These are phyloP conservation scores for Phenacoccus solenopsis DNA, from an alignment of 1,140 invertebrate species.

Conservation along the genomic window DNA sequence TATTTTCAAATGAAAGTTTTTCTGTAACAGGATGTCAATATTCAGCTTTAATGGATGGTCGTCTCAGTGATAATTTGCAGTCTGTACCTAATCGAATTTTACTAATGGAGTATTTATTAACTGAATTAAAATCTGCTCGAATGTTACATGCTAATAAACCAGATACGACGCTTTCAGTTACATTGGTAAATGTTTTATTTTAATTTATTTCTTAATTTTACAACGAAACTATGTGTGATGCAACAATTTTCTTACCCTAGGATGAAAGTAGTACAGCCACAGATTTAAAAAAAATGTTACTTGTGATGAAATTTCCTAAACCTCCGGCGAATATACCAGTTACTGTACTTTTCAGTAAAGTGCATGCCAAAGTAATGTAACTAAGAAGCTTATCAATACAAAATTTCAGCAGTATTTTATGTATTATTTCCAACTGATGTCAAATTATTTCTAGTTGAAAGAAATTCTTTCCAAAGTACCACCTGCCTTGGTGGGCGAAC, in stretches of 20 bases:
- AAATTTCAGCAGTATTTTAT: no score
- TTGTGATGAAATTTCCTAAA: slow-evolving; percentile 65
- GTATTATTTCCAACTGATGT: neutral
- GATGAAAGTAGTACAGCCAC: slow-evolving; percentile 62
- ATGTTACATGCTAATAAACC: slow-evolving; percentile 54
- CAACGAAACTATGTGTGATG: slow-evolving; percentile 6
- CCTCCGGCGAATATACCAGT: slow-evolving; percentile 68
- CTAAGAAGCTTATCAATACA: neutral
- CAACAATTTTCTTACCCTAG: slow-evolving; percentile 15
- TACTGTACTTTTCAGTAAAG: slow-evolving; percentile 60
- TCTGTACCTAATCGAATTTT: slow-evolving; percentile 47
- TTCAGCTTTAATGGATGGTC: slow-evolving; percentile 45
- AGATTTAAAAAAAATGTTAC: slow-evolving; percentile 59
- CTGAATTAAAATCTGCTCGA: slow-evolving; percentile 67
- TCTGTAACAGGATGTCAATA: slow-evolving; percentile 53
- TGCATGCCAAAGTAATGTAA: slow-evolving; percentile 46
- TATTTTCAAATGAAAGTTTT: slow-evolving; percentile 19
- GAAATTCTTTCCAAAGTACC: slow-evolving; percentile 51
- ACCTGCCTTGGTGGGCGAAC: slow-evolving; percentile 50
- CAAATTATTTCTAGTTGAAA: slow-evolving; percentile 39
- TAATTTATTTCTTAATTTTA: no score
- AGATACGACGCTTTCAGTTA: slow-evolving; percentile 21
- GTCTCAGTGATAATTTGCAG: slow-evolving; percentile 52
- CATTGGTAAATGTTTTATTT: slow-evolving; percentile 9
- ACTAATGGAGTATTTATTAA: slow-evolving; percentile 63